Conservation (phyloP, 2,888 invertebrate species). For the Brenthis daphne region DNA sequence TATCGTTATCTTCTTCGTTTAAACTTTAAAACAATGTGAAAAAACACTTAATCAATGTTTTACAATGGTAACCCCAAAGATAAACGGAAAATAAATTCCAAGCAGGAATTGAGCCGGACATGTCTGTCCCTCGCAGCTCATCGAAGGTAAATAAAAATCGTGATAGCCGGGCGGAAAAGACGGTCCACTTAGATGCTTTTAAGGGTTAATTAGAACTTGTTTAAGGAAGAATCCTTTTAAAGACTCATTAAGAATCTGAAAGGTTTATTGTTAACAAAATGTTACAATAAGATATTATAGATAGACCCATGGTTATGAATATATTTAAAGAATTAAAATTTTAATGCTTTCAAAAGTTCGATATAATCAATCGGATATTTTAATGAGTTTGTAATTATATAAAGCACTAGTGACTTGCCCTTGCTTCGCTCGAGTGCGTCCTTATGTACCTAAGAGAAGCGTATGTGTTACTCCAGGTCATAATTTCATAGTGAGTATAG, state of each 20-base stretch:
- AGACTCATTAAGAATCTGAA: conserved; percentile 34
- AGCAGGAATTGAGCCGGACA: conserved; percentile 24
- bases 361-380: too few relatives aligned
- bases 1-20: too few relatives aligned
- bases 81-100: conserved; percentile 7
- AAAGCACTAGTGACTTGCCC: too few relatives aligned
- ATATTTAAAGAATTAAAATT: too few relatives aligned
- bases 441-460: too few relatives aligned
- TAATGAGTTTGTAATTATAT: too few relatives aligned
- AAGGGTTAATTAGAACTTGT: conserved; percentile 42
- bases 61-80: conserved; percentile 15
- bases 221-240: conserved; percentile 39
- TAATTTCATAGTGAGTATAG: too few relatives aligned
- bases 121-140: conserved; percentile 33
- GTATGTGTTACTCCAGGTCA: too few relatives aligned
- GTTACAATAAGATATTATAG: background rate
- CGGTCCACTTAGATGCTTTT: conserved; percentile 41
- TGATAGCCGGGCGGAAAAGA: conserved; percentile 37
- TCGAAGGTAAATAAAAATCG: conserved; percentile 39
- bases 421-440: too few relatives aligned
- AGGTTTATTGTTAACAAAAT: conserved; percentile 33
- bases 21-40: background rate
- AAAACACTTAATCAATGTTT: background rate
- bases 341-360: too few relatives aligned
- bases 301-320: background rate